These are phyloP conservation scores for Tetranychus cinnabarinus DNA, from an alignment of 1,140 invertebrate species.

Conservation along the genomic window DNA sequence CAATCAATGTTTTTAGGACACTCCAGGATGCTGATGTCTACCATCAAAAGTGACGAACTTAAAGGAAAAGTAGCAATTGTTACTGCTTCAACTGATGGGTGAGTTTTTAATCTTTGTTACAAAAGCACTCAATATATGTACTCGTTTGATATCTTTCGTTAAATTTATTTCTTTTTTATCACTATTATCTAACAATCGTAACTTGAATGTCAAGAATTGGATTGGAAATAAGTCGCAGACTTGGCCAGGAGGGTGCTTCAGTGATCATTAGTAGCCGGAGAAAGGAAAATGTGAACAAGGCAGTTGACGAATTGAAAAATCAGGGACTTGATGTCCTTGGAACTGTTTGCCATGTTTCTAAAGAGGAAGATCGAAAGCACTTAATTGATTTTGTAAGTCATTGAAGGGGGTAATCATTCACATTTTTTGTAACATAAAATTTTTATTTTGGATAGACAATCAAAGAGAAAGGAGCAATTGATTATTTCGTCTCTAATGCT, in stretches of 20 bases:
- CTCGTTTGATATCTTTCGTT: background rate
- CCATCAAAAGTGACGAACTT: background rate
- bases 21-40: too few species aligned
- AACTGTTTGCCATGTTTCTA: constrained; percentile 23
- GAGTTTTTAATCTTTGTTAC: constrained; percentile 8
- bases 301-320: constrained; percentile 17
- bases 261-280: constrained; percentile 69
- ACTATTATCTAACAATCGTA: background rate
- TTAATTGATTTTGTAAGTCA: constrained; percentile 20
- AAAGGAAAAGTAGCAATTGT: constrained; percentile 64
- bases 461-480: constrained; percentile 58
- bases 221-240: constrained; percentile 57
- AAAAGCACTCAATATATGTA: background rate
- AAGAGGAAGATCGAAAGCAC: constrained; percentile 19
- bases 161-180: background rate
- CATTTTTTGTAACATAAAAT: too few species aligned
- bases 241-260: constrained; percentile 67
- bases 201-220: constrained; percentile 46
- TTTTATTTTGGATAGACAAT: constrained; percentile 25
- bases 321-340: constrained; percentile 19
- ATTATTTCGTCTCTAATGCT: constrained; percentile 86
- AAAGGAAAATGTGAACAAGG: constrained; percentile 22
- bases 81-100: constrained; percentile 80
- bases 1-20: too few species aligned
- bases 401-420: background rate